A percentile compares a stretch with the other conserved stretches of the same genome.
Conservation (phyloP, 2,797 vertebrate species). For the Loriculus beryllinus region DNA sequence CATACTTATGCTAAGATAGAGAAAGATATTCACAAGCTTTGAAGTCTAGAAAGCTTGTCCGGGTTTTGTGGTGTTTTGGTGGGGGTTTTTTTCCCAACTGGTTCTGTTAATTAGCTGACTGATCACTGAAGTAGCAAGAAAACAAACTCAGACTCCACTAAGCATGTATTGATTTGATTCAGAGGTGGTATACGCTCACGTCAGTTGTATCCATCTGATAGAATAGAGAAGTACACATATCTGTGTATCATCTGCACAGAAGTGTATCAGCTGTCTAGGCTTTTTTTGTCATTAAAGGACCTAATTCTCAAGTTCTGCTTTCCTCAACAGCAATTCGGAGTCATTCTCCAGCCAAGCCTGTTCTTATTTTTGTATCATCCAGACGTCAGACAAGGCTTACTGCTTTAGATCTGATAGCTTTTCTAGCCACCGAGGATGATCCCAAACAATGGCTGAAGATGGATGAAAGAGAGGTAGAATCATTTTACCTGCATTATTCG, state of each 20-base stretch:
- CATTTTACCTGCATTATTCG: not conserved
- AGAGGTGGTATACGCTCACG: not conserved
- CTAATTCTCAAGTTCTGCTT: conserved; percentile 10
- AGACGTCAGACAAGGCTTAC: conserved; percentile 95
- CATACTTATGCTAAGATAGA: not conserved
- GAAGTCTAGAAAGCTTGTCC: not conserved
- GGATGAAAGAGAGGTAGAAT: conserved; percentile 92
- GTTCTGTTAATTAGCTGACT: not conserved
- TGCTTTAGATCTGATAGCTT: conserved; percentile 94
- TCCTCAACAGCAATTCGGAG: conserved; percentile 88
- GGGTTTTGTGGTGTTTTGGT: not conserved
- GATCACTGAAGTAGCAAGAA: not conserved
- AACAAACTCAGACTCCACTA: not conserved
- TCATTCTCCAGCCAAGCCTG: conserved; percentile 95
- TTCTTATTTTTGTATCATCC: conserved; percentile 97
- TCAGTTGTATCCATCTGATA: not conserved
- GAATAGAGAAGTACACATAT: not conserved
- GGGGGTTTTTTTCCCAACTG: accelerated
- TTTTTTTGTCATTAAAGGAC: not conserved
- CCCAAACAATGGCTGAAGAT: conserved; percentile 98
- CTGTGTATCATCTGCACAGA: not conserved
- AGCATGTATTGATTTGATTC: not conserved
- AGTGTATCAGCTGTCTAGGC: not conserved
- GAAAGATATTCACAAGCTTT: not conserved
- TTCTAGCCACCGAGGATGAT: conserved; percentile 93